Evolutionary conservation across 2,797 vertebrate genomes (phyloP).

Genomic region (Sitta carolinensis): DNA sequence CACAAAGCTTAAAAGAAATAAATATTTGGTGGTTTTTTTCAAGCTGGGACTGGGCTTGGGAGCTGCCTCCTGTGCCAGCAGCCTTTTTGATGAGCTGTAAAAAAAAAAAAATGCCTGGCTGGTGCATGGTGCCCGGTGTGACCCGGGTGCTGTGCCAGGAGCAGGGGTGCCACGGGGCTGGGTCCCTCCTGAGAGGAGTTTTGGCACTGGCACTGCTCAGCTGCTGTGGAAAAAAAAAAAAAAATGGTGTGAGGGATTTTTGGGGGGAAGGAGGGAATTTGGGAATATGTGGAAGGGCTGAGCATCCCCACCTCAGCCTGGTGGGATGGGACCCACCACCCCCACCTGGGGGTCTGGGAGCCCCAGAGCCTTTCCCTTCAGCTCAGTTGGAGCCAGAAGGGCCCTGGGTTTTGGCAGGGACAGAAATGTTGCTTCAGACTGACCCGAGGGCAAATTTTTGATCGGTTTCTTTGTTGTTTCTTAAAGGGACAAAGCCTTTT

Average conservation of each 20-base stretch:
- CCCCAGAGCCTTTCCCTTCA: not conserved
- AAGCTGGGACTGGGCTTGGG: not conserved
- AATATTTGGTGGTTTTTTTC: not conserved
- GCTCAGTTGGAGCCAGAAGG: not conserved
- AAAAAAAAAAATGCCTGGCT: not conserved
- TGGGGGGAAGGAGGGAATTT: not conserved
- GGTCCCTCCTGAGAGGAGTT: not conserved
- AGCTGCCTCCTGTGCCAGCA: not conserved
- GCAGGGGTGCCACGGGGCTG: not conserved
- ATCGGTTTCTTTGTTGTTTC: not conserved
- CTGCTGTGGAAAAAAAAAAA: not conserved
- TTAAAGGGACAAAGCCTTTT: not conserved
- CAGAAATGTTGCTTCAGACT: not conserved
- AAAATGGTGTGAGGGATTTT: too few relatives aligned
- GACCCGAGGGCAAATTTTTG: slow-evolving; percentile 1
- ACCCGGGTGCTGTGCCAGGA: not conserved
- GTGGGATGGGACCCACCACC: not conserved
- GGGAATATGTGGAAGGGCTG: not conserved
- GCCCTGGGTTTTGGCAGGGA: not conserved
- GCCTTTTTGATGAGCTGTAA: not conserved
- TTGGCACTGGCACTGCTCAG: rapidly evolving
- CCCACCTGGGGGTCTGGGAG: rapidly evolving
- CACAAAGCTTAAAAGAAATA: not conserved
- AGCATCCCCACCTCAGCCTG: not conserved
- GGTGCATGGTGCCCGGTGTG: not conserved